Evolutionary conservation across 2,888 invertebrate species (phyloP).

Genomic region (Alloplasta piceator): DNA sequence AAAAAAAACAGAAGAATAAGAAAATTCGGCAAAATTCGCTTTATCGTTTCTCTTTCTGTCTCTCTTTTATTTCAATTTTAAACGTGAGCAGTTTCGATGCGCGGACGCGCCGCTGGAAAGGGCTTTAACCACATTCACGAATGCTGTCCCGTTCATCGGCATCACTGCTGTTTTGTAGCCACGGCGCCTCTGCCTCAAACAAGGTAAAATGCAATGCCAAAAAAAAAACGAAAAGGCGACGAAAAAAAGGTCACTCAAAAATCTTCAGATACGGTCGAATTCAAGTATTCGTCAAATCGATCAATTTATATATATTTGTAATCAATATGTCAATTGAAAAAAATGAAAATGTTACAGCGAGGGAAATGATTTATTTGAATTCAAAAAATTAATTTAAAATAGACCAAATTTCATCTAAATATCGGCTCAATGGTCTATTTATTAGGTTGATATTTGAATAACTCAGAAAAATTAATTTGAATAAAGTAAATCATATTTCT

Average conservation of each 20-base stretch:
- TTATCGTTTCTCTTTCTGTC: slow-evolving; percentile 63
- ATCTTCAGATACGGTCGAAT: slow-evolving; percentile 44
- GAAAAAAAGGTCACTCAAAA: slow-evolving; percentile 19
- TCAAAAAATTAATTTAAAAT: too few species aligned
- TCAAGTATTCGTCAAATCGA: slow-evolving; percentile 7
- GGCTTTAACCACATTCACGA: slow-evolving; percentile 80
- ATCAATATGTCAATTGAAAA: too few species aligned
- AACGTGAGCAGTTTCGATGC: slow-evolving; percentile 80
- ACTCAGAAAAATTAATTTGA: too few species aligned
- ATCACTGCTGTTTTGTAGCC: slow-evolving; percentile 80
- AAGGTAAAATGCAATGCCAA: slow-evolving; percentile 79
- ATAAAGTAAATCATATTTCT: too few species aligned
- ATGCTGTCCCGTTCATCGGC: slow-evolving; percentile 81
- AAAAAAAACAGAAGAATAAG: slow-evolving; percentile 19
- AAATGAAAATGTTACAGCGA: too few species aligned
- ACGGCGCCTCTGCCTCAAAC: slow-evolving; percentile 79
- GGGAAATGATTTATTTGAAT: too few species aligned
- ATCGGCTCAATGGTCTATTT: too few species aligned
- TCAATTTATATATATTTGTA: neutral
- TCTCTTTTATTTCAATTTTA: slow-evolving; percentile 76
- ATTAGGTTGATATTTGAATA: too few species aligned
- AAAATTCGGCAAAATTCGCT: slow-evolving; percentile 62
- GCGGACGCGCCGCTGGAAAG: slow-evolving; percentile 79
- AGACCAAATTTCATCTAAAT: too few species aligned
- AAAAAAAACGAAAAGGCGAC: slow-evolving; percentile 44